A percentile compares a stretch with the other conserved stretches of the same genome.
Evolutionary conservation across 2,888 invertebrate genomes (phyloP).

Genomic region (Liposcelis brunnea): DNA sequence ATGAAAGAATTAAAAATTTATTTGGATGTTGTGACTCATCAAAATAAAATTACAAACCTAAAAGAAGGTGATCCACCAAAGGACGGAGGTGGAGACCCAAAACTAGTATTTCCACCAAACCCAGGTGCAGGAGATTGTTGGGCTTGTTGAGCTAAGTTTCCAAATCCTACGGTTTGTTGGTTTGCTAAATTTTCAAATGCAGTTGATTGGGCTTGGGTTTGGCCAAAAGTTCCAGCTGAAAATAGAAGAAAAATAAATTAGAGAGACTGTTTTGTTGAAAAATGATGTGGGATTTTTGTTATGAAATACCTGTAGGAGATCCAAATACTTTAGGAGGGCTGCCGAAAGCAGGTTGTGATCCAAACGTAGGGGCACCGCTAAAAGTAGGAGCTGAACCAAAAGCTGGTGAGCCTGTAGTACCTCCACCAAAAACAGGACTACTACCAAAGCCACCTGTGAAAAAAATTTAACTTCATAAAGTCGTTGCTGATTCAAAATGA

Average conservation of each 20-base stretch:
- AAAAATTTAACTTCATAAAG: constrained; percentile 5
- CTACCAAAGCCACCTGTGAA: constrained; percentile 17
- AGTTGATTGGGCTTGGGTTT: constrained; percentile 32
- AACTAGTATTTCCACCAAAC: constrained; percentile 10
- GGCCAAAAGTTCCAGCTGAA: constrained; percentile 16
- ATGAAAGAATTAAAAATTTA: constrained; percentile 1
- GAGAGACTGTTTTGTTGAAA: too few species aligned
- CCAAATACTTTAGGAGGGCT: constrained; percentile 31
- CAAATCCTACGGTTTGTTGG: constrained; percentile 45
- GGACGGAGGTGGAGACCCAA: neutral
- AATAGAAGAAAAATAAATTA: neutral
- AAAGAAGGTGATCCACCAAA: too few species aligned
- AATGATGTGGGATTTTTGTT: too few species aligned
- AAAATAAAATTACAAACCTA: too few species aligned
- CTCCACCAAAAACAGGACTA: constrained; percentile 24
- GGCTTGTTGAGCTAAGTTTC: constrained; percentile 36
- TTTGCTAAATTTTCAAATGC: constrained; percentile 44
- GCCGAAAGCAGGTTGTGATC: constrained; percentile 28
- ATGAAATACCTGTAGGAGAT: constrained; percentile 18
- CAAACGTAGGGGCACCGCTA: constrained; percentile 26
- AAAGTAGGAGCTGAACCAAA: constrained; percentile 33
- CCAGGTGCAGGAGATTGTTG: neutral
- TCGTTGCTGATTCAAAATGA: neutral
- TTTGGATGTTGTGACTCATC: too few species aligned
- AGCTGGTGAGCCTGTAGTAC: constrained; percentile 29